Percentiles rank a stretch among this genome's conserved stretches.
Evolutionary conservation across 2,888 invertebrate species (phyloP).

Genomic region (Eupithecia vulgata): DNA sequence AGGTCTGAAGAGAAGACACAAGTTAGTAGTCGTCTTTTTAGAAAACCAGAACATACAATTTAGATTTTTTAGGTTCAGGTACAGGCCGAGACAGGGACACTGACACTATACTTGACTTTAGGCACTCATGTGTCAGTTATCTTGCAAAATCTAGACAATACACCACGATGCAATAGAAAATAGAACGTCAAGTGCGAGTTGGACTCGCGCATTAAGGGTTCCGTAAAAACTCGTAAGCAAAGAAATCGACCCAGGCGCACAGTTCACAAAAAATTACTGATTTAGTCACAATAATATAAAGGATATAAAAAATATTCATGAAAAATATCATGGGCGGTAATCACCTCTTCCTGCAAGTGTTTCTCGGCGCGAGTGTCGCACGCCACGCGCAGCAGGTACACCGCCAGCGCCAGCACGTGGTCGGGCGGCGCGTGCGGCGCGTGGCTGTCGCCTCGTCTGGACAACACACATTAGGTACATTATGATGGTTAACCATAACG

Average conservation of each 20-base stretch:
- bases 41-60: background rate
- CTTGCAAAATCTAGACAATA: too few relatives aligned
- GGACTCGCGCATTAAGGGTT: too few relatives aligned
- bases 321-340: too few relatives aligned
- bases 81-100: background rate
- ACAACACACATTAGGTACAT: background rate
- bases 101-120: too few relatives aligned
- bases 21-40: background rate
- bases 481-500: background rate
- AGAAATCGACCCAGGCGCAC: too few relatives aligned
- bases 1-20: conserved; percentile 23
- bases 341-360: background rate
- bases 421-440: conserved; percentile 86
- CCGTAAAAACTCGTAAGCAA: too few relatives aligned
- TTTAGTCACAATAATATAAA: too few relatives aligned
- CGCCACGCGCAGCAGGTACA: conserved; percentile 94
- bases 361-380: conserved; percentile 78
- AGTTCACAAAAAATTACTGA: too few relatives aligned
- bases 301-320: too few relatives aligned
- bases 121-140: too few relatives aligned
- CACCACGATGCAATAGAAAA: too few relatives aligned
- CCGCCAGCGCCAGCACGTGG: conserved; percentile 92
- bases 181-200: too few relatives aligned
- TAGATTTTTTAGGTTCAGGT: background rate
- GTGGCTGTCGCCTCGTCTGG: conserved; percentile 85